These are phyloP conservation scores for Hofmannophila pseudospretella DNA, from an alignment of 2,888 invertebrate genomes.

Conservation along the genomic window DNA sequence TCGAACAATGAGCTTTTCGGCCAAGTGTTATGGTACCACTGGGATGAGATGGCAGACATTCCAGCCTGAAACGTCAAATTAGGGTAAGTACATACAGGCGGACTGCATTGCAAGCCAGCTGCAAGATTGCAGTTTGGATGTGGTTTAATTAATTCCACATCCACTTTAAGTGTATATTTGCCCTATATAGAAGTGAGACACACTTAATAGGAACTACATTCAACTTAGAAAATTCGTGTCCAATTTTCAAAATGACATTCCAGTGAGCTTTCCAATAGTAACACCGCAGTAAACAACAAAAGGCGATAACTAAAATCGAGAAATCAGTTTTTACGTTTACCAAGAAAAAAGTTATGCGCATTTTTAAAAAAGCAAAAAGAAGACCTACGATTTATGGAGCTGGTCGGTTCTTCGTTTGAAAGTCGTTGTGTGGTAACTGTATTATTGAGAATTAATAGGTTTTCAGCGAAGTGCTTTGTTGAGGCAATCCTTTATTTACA, in stretches of 20 bases:
- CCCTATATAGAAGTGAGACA: no score
- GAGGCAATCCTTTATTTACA: no score
- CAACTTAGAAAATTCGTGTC: no score
- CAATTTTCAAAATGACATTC: constrained; percentile 1
- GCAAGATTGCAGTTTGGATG: no score
- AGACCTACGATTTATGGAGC: constrained; percentile 15
- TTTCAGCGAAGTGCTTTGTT: no score
- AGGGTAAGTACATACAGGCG: no score
- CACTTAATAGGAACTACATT: no score
- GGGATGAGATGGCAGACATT: background rate
- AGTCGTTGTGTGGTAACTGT: background rate
- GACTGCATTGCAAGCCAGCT: no score
- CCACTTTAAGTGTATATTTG: no score
- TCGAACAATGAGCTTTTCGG: constrained; percentile 32
- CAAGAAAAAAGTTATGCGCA: constrained; percentile 31
- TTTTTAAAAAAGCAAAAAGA: constrained; percentile 16
- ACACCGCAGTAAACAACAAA: constrained; percentile 23
- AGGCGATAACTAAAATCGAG: constrained; percentile 39
- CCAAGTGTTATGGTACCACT: constrained; percentile 5
- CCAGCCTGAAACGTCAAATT: no score
- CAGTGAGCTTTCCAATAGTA: constrained; percentile 10
- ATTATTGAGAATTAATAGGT: background rate
- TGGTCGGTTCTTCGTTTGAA: background rate
- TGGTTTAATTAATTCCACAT: no score
- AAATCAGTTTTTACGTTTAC: constrained; percentile 39